phyloP scores from a whole-genome alignment of 2,888 invertebrate genomes.

The Rhaphigaster nebulosa region DNA sequence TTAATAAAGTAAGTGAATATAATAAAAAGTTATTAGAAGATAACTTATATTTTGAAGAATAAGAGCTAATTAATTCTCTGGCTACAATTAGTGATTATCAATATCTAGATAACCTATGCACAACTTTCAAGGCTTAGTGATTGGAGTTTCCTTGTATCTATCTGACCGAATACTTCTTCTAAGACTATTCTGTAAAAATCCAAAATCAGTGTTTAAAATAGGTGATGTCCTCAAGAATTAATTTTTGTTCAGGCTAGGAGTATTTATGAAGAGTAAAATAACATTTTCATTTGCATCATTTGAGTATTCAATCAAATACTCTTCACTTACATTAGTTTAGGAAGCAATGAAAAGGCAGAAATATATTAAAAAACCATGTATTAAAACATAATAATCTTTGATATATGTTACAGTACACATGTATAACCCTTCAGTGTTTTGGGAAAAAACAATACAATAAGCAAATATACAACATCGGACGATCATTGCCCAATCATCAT shows the following conservation, averaged over 20 bases:
- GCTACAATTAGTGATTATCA: neutral
- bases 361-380: constrained; percentile 66
- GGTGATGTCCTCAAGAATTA: neutral
- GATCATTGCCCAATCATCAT: constrained; percentile 48
- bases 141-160: neutral
- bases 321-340: too few relatives aligned
- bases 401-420: constrained; percentile 69
- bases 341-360: constrained; percentile 14
- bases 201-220: neutral
- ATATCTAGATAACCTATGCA: neutral
- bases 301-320: neutral
- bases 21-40: neutral
- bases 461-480: constrained; percentile 56
- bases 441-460: constrained; percentile 56
- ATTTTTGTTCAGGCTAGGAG: neutral
- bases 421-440: constrained; percentile 60
- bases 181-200: neutral
- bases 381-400: constrained; percentile 66
- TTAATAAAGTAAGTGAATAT: neutral
- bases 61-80: neutral
- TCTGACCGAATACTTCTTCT: neutral
- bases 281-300: neutral
- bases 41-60: neutral
- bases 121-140: neutral
- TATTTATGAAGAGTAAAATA: neutral